phyloP scores from a whole-genome alignment of 2,797 vertebrate genomes.

The Liparis tanakae region DNA sequence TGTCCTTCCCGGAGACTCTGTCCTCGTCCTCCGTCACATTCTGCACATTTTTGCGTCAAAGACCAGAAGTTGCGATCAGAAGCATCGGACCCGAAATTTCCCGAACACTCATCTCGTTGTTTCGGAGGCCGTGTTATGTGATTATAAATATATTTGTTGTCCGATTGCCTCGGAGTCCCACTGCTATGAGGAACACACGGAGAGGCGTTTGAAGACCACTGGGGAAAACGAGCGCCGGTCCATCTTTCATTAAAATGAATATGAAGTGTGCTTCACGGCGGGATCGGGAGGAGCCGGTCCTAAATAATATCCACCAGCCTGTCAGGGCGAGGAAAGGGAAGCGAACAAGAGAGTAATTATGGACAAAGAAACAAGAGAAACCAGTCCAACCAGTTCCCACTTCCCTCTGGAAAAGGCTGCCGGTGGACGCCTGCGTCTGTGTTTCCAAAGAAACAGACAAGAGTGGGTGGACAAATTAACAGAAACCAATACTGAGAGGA shows the following conservation, averaged over 20 bases:
- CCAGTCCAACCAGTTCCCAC: conserved; percentile 64
- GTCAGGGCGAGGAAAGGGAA: conserved; percentile 42
- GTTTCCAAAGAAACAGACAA: conserved; percentile 66
- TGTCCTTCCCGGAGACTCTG: conserved; percentile 12
- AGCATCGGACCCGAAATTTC: conserved; percentile 2
- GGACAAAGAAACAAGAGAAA: conserved; percentile 67
- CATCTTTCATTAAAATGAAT: conserved; percentile 49
- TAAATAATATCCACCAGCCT: conserved; percentile 56
- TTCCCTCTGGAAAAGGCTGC: conserved; percentile 66
- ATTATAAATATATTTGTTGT: too few species aligned
- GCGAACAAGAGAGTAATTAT: conserved; percentile 69
- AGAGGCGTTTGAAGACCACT: conserved; percentile 28
- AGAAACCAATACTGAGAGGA: conserved; percentile 51
- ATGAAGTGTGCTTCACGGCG: conserved; percentile 46
- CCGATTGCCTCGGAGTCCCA: not conserved
- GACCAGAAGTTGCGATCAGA: conserved; percentile 16
- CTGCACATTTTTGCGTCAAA: conserved; percentile 7
- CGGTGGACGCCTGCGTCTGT: conserved; percentile 63
- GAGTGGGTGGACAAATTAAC: conserved; percentile 69
- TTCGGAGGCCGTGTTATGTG: not conserved
- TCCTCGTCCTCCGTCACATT: not conserved
- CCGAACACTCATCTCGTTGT: conserved; percentile 6
- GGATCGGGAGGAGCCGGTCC: conserved; percentile 54
- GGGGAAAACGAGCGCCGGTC: conserved; percentile 39
- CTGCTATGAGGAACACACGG: not conserved